phyloP scores from a whole-genome alignment of 2,888 invertebrate genomes.

The Melieria omissa region DNA sequence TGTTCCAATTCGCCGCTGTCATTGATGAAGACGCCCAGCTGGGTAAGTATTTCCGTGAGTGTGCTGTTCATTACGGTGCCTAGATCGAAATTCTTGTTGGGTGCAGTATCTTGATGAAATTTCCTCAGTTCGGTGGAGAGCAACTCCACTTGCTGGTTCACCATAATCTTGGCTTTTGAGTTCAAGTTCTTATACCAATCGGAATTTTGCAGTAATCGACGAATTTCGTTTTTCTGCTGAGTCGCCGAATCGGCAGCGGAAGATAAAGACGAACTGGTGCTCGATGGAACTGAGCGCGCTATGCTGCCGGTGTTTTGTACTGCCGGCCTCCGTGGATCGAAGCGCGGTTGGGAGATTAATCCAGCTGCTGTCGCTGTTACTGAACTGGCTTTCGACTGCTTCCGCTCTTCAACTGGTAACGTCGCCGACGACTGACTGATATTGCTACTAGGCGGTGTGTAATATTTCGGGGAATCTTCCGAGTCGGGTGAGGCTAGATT shows the following conservation, averaged over 20 bases:
- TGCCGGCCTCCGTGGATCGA: constrained; percentile 63
- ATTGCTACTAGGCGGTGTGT: constrained; percentile 48
- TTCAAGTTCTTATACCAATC: constrained; percentile 78
- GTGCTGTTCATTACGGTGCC: constrained; percentile 30
- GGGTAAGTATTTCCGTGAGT: constrained; percentile 73
- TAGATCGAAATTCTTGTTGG: constrained; percentile 70
- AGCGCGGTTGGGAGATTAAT: constrained; percentile 44
- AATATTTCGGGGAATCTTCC: constrained; percentile 46
- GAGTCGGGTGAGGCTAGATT: constrained; percentile 57
- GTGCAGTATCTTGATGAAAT: constrained; percentile 71
- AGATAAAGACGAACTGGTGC: constrained; percentile 18
- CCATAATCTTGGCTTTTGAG: constrained; percentile 77
- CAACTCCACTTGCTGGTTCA: constrained; percentile 76
- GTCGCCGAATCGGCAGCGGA: constrained; percentile 41
- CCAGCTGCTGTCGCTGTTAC: constrained; percentile 14
- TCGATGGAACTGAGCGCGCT: constrained; percentile 12
- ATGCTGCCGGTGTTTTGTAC: constrained; percentile 8
- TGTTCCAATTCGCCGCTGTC: constrained; percentile 71
- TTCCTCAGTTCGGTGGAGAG: constrained; percentile 73
- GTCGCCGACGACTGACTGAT: constrained; percentile 27
- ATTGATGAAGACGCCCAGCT: constrained; percentile 72
- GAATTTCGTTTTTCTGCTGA: constrained; percentile 70
- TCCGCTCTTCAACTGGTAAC: constrained; percentile 2
- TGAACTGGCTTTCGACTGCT: constrained; percentile 35
- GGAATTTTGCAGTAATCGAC: constrained; percentile 75